phyloP scores from a whole-genome alignment of 2,113 vertebrate genomes.

The Petromus typicus region DNA sequence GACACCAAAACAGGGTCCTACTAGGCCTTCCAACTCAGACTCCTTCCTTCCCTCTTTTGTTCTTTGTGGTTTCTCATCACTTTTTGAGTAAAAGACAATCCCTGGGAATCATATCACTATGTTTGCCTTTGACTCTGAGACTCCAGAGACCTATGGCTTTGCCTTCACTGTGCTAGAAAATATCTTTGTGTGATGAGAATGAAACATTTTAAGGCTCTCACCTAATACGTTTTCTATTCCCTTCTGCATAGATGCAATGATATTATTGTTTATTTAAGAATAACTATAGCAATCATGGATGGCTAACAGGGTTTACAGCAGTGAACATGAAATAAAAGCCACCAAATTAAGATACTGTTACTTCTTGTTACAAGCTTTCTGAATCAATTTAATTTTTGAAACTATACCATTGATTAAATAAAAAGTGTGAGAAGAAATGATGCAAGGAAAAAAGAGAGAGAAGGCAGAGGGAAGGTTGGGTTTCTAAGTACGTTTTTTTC shows the following conservation, averaged over 20 bases:
- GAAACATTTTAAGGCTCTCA: background rate
- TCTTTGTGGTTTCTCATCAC: background rate
- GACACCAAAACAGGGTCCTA: background rate
- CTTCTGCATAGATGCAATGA: background rate
- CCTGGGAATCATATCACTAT: background rate
- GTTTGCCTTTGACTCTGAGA: background rate
- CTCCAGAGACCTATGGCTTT: background rate
- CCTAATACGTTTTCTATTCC: background rate
- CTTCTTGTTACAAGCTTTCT: background rate
- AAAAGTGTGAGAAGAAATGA: background rate
- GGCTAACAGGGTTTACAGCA: background rate
- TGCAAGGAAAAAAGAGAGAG: background rate
- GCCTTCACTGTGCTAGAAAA: background rate
- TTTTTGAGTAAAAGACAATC: background rate
- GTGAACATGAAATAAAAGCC: background rate
- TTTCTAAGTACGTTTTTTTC: background rate
- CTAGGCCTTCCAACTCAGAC: background rate
- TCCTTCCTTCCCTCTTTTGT: background rate
- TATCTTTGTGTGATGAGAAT: background rate
- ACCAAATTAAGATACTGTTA: background rate
- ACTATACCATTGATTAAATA: background rate
- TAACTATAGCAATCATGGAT: background rate
- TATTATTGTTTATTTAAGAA: background rate
- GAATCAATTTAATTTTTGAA: conserved; percentile 6
- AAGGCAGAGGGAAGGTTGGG: background rate